Evolutionary conservation across 2,888 invertebrate species (phyloP).

Genomic region (Drosophila affinis): DNA sequence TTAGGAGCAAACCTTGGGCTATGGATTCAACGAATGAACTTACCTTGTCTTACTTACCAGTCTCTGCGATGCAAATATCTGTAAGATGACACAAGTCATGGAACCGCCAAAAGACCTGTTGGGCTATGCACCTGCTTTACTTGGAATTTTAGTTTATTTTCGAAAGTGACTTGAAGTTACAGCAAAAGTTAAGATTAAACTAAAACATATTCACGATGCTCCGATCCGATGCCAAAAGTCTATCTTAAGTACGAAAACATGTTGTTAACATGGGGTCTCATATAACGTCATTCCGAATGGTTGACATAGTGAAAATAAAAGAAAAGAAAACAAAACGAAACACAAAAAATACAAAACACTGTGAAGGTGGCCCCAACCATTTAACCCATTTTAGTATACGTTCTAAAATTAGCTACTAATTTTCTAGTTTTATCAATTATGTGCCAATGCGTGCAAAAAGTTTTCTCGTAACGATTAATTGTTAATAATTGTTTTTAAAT

Average conservation of each 20-base stretch:
- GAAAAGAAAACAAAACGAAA: constrained; percentile 18
- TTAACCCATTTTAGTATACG: constrained; percentile 26
- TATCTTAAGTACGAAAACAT: constrained; percentile 67
- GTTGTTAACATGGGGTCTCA: constrained; percentile 20
- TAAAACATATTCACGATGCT: constrained; percentile 46
- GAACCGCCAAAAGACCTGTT: not conserved
- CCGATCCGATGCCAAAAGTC: constrained; percentile 35
- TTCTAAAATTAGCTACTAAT: constrained; percentile 63
- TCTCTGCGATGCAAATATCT: not conserved
- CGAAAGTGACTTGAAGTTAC: constrained; percentile 64
- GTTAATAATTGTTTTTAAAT: constrained; percentile 26
- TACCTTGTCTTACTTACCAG: no score
- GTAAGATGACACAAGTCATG: not conserved
- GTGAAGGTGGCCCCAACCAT: constrained; percentile 32
- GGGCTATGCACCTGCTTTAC: constrained; percentile 25
- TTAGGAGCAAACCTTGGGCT: not conserved
- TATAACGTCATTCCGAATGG: constrained; percentile 23
- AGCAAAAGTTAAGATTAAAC: constrained; percentile 59
- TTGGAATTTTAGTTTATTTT: constrained; percentile 60
- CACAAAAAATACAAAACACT: constrained; percentile 12
- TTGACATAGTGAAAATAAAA: constrained; percentile 13
- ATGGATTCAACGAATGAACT: not conserved
- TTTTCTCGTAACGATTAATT: constrained; percentile 43
- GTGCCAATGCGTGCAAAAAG: constrained; percentile 73
- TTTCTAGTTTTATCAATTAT: constrained; percentile 57